Evolutionary conservation across 2,888 invertebrate species (phyloP).

Genomic region (Drosophila acutilabella): DNA sequence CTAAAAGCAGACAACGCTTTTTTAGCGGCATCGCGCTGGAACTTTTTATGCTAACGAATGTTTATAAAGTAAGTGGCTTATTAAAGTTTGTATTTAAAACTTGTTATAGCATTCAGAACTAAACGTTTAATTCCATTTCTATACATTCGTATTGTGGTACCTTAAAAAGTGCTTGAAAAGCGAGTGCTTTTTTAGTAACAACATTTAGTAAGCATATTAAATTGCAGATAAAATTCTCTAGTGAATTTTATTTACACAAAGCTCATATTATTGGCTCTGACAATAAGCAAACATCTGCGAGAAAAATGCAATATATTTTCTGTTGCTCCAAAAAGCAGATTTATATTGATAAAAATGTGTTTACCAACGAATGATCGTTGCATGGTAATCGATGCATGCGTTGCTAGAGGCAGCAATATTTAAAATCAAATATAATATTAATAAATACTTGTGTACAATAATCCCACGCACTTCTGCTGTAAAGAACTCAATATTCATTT

Average conservation of each 20-base stretch:
- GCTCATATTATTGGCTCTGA: no score
- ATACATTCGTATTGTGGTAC: no score
- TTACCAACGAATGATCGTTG: not conserved
- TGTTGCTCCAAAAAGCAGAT: no score
- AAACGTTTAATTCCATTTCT: not conserved
- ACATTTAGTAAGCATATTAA: not conserved
- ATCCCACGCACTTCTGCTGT: slow-evolving; percentile 7
- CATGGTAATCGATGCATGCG: not conserved
- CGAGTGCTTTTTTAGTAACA: no score
- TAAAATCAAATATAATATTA: not conserved
- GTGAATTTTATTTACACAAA: no score
- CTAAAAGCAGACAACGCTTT: slow-evolving; percentile 19
- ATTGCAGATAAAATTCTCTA: no score
- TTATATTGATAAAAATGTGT: not conserved
- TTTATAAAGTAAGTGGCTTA: no score
- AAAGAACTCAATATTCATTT: slow-evolving; percentile 1
- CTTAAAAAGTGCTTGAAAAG: no score
- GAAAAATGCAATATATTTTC: no score
- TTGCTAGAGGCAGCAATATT: not conserved
- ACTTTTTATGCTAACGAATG: not conserved
- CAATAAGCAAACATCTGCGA: no score
- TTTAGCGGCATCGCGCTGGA: not conserved
- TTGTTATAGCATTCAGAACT: not conserved
- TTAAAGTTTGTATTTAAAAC: not conserved
- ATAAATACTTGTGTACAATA: not conserved